Evolutionary conservation across 2,888 invertebrate genomes (phyloP).

Genomic region (Drosophila nr. perissopoda): DNA sequence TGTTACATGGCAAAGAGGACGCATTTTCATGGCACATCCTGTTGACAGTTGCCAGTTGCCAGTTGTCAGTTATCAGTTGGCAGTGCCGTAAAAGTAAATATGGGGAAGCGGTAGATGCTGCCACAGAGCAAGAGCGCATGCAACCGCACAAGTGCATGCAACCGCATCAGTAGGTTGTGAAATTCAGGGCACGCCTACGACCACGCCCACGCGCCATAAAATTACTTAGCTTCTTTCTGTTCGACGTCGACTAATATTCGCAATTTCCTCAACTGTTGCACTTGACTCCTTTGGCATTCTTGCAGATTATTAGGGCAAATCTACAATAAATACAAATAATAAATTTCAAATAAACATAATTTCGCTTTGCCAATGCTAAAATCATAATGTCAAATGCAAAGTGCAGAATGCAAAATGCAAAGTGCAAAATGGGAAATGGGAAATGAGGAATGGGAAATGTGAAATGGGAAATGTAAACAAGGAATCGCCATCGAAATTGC

Average conservation of each 20-base stretch:
- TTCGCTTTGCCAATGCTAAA: constrained; percentile 29
- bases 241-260: constrained; percentile 33
- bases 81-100: constrained; percentile 39
- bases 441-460: neutral
- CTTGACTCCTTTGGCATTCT: constrained; percentile 9
- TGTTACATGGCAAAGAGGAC: neutral
- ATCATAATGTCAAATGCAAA: constrained; percentile 9
- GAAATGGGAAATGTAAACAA: constrained; percentile 18
- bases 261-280: constrained; percentile 48
- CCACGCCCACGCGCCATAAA: constrained; percentile 15
- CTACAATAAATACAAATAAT: constrained; percentile 54
- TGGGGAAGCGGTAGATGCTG: constrained; percentile 19
- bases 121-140: neutral
- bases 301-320: constrained; percentile 40
- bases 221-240: constrained; percentile 38
- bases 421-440: neutral
- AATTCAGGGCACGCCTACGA: neutral
- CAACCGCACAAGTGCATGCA: constrained; percentile 7
- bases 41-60: constrained; percentile 5
- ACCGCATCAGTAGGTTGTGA: neutral
- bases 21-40: neutral
- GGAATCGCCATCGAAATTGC: constrained; percentile 5
- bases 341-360: constrained; percentile 22
- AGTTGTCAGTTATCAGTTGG: constrained; percentile 4
- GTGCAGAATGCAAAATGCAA: constrained; percentile 19